phyloP scores from a whole-genome alignment of 2,797 vertebrate species.

The Megaceryle alcyon region DNA sequence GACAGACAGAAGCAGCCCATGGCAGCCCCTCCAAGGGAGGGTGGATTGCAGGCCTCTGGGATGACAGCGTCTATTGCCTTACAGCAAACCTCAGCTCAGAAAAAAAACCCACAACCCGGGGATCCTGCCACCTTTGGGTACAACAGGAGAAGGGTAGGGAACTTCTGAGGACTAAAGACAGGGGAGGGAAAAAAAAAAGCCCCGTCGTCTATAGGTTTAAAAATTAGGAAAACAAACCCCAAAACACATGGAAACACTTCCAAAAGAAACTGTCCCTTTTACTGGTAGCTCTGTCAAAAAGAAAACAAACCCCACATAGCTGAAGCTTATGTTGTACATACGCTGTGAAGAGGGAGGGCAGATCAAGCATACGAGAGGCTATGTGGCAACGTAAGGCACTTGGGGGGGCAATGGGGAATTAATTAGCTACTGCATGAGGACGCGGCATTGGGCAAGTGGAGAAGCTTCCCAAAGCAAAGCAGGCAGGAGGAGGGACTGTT shows the following conservation, averaged over 20 bases:
- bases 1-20: neutral
- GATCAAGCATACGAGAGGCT: neutral
- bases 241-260: neutral
- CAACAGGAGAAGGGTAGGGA: neutral
- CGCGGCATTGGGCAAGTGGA: neutral
- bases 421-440: neutral
- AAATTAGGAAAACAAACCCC: neutral
- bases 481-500: neutral
- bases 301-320: neutral
- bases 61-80: neutral
- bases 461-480: conserved; percentile 20
- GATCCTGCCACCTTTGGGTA: neutral
- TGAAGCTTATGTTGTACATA: neutral
- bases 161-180: neutral
- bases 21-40: neutral
- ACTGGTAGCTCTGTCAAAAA: conserved; percentile 8
- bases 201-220: neutral
- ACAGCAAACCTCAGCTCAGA: neutral
- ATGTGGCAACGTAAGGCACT: conserved; percentile 74
- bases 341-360: neutral
- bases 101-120: neutral
- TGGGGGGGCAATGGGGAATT: neutral
- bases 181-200: neutral
- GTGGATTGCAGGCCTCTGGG: neutral
- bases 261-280: conserved; percentile 62